Evolutionary conservation across 2,797 vertebrate species (phyloP).

Genomic region (Poliocrania exsul): DNA sequence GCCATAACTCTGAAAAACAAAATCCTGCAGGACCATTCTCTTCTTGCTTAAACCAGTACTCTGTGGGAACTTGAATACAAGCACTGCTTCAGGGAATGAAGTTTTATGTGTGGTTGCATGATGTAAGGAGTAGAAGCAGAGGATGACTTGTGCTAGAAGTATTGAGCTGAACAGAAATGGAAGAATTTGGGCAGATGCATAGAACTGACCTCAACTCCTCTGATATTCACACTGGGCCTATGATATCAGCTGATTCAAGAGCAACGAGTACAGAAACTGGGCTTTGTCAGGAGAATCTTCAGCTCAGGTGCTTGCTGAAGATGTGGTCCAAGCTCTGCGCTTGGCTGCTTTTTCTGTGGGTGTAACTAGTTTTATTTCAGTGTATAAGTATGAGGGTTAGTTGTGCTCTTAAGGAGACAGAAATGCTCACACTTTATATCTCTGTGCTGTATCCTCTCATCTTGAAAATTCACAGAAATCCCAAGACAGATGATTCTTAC

Average conservation of each 20-base stretch:
- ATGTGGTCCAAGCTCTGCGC: background rate
- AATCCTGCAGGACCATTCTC: background rate
- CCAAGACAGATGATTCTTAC: slow-evolving; percentile 11
- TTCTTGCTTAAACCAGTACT: background rate
- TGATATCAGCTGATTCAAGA: slow-evolving; percentile 18
- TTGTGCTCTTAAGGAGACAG: background rate
- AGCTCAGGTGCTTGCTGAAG: slow-evolving; percentile 33
- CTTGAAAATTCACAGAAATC: slow-evolving; percentile 27
- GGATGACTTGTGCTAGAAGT: background rate
- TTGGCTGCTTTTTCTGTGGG: slow-evolving; percentile 35
- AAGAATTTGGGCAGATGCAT: background rate
- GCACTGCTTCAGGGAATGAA: background rate
- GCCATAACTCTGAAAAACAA: background rate
- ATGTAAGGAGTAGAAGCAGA: background rate
- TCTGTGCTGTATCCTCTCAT: background rate
- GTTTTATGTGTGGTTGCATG: background rate
- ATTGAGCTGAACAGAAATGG: background rate
- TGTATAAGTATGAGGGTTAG: slow-evolving; percentile 16
- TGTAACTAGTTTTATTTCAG: slow-evolving; percentile 49
- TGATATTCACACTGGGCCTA: slow-evolving; percentile 23
- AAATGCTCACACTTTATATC: background rate
- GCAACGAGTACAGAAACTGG: background rate
- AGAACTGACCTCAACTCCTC: background rate
- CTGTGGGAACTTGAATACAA: background rate
- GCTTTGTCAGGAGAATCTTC: background rate